Conservation (phyloP, 2,797 vertebrate species). For the Sebastes baramenuke region DNA sequence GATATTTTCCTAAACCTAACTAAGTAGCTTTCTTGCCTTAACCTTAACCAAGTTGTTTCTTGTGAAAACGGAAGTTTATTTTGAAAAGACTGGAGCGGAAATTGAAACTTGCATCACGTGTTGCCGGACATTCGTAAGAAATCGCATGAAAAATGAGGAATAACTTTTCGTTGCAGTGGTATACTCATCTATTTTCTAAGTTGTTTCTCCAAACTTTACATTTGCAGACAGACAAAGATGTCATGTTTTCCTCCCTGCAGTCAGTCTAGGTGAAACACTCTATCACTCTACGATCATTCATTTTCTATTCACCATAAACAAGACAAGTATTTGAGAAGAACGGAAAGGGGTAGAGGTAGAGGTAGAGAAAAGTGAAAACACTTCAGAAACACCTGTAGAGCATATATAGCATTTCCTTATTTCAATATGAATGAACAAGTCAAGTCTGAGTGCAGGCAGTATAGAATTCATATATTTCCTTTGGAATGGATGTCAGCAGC, state of each 20-base stretch:
- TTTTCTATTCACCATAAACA: background rate
- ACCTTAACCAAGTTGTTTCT: too few species aligned
- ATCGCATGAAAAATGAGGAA: too few species aligned
- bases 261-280: background rate
- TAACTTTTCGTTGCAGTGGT: too few species aligned
- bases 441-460: background rate
- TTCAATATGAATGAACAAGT: background rate
- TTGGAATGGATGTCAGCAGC: conserved; percentile 6
- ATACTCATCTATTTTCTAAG: background rate
- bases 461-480: background rate
- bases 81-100: too few species aligned
- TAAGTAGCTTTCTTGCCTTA: too few species aligned
- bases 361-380: background rate
- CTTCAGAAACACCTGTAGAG: background rate
- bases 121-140: too few species aligned
- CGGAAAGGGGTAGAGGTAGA: background rate
- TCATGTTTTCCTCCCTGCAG: background rate
- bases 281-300: background rate
- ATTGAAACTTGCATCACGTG: too few species aligned
- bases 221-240: background rate
- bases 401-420: background rate
- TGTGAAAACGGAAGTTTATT: too few species aligned
- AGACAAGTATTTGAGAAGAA: background rate
- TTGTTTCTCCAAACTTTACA: conserved; percentile 1
- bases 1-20: too few species aligned